Base-by-base conservation (phyloP, 2,797 vertebrate genomes). In the Benthosema pterotum region DNA sequence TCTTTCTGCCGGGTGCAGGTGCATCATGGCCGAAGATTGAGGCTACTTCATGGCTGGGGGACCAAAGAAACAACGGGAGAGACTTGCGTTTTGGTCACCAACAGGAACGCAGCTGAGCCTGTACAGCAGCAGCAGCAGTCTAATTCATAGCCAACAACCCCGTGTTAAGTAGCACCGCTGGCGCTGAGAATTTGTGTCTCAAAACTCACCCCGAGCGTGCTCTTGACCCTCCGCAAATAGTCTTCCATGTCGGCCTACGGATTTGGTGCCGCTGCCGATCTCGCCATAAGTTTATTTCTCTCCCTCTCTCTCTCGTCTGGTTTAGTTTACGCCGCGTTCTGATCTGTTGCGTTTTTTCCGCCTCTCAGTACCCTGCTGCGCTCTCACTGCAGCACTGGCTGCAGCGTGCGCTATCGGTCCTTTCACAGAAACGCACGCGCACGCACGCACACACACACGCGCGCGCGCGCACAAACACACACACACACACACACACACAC, bases 151-250 rank as follows among this genome's bases (percentile, higher is more conserved):
- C 18, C 65, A 69, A 60, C 75, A 74, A 69, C 48, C 75, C 57
- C 79, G 60, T 58, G 73, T 68, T 56, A 76, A 25, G 22, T 25
- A 25, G 53, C 72, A 70, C 65, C 73, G 61, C 79, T 53, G 65
- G 80, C 13, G 7, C 52, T 18, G 45, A n/a, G 19, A 6, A 14
- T 16, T 60, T 22, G 11, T 17, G 70, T 77, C 78, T 78, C 70
- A 63, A 9, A 81, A 91, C 89, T 91, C 89, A 91, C 89, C 93
- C 94, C 92, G 90, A 96, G 89, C 86, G 88, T 90, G 84, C 91
- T 89, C 81, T 90, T 94, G 86, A 94, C 87, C 74, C 89, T 91
- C 87, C 93, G 94, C 88, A 97, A 77, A 90, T 95, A 95, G 85
- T 95, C 94, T 81, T 96, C 96, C 96, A 96, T 97, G 83, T 86